Conservation (phyloP, 1,140 invertebrate genomes). For the Cydia amplana region DNA sequence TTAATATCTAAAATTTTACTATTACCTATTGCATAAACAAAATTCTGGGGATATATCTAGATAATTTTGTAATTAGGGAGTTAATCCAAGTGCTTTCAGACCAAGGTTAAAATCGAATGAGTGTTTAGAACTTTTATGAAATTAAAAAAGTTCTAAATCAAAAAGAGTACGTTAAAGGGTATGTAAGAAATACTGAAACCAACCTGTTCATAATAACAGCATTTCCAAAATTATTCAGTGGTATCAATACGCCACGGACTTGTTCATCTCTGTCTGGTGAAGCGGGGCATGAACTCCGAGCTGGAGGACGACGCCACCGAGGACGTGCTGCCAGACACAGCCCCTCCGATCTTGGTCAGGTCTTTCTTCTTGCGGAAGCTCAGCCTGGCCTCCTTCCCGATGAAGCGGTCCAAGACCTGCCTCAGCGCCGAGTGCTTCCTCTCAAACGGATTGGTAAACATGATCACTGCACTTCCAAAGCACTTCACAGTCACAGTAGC, state of each 20-base stretch:
- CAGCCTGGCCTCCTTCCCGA: slow-evolving; percentile 57
- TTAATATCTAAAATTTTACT: too few relatives aligned
- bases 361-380: slow-evolving; percentile 64
- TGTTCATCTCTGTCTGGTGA: slow-evolving; percentile 62
- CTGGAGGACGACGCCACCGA: slow-evolving; percentile 47
- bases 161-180: too few relatives aligned
- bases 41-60: too few relatives aligned
- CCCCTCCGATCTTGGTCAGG: slow-evolving; percentile 48
- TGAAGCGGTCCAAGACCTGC: slow-evolving; percentile 66
- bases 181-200: slow-evolving; percentile 39
- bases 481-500: slow-evolving; percentile 36
- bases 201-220: slow-evolving; percentile 52
- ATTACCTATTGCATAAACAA: too few relatives aligned
- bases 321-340: slow-evolving; percentile 48
- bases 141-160: too few relatives aligned
- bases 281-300: slow-evolving; percentile 48
- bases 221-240: slow-evolving; percentile 50
- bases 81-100: too few relatives aligned
- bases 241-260: slow-evolving; percentile 51
- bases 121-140: too few relatives aligned
- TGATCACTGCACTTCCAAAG: slow-evolving; percentile 36
- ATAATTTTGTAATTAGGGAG: too few relatives aligned
- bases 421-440: slow-evolving; percentile 71
- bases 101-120: too few relatives aligned
- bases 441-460: slow-evolving; percentile 75